These are phyloP conservation scores for Micromussa lordhowensis DNA, from an alignment of 92 coral and sea anemone genomes.

Conservation along the genomic window DNA sequence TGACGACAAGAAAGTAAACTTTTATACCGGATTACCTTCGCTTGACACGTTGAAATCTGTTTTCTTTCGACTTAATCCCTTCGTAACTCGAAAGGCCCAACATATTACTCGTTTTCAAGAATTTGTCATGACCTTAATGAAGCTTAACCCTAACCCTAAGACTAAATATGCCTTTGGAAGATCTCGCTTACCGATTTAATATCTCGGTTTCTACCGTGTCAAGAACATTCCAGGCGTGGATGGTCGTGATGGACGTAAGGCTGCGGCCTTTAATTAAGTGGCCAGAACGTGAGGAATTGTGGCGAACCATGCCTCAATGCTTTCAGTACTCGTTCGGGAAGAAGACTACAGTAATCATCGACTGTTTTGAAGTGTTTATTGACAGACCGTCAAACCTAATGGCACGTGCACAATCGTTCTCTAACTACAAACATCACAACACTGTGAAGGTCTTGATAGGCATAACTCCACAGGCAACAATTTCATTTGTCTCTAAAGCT, in stretches of 20 bases:
- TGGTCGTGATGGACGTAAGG: slow-evolving; percentile 53
- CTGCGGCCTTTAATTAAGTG: slow-evolving; percentile 44
- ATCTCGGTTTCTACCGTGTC: slow-evolving; percentile 48
- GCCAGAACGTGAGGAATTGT: slow-evolving; percentile 66
- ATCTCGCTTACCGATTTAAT: slow-evolving; percentile 55
- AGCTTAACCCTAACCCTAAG: too few relatives aligned
- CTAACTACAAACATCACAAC: too few relatives aligned
- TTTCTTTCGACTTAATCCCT: slow-evolving; percentile 15
- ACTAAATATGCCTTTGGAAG: slow-evolving; percentile 53
- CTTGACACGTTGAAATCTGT: slow-evolving; percentile 26
- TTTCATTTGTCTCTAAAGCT: too few relatives aligned
- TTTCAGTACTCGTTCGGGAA: slow-evolving; percentile 63
- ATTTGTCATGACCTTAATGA: slow-evolving; percentile 48
- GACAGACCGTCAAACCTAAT: too few relatives aligned
- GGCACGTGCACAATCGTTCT: too few relatives aligned
- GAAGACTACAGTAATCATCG: slow-evolving; percentile 53
- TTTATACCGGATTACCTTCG: slow-evolving; percentile 61
- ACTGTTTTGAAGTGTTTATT: too few relatives aligned
- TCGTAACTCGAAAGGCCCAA: slow-evolving; percentile 28
- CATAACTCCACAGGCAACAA: too few relatives aligned
- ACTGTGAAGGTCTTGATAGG: too few relatives aligned
- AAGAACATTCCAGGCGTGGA: slow-evolving; percentile 50
- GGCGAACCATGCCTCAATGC: too few relatives aligned
- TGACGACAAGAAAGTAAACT: slow-evolving; percentile 34
- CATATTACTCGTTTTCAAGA: slow-evolving; percentile 50